Evolutionary conservation across 2,888 invertebrate genomes (phyloP).

Genomic region (Hydroisotoma schaefferi): DNA sequence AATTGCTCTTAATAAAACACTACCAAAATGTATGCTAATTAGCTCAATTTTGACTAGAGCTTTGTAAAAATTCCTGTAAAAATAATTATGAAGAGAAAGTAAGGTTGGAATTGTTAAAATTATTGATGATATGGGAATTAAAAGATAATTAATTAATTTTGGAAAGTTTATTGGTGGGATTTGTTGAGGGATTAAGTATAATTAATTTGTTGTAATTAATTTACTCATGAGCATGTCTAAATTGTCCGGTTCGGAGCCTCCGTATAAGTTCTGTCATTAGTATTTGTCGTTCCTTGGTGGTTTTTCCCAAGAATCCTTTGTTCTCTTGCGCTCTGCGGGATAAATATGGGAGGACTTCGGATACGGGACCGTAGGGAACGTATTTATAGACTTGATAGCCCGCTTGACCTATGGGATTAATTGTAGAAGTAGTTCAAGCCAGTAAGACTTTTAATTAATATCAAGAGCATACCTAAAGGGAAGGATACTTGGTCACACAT

Average conservation of each 20-base stretch:
- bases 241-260: conserved; percentile 55
- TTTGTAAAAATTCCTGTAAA: not conserved
- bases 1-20: not conserved
- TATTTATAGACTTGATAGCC: conserved; percentile 99
- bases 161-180: too few species aligned
- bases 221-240: too few species aligned
- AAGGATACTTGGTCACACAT: conserved; percentile 99
- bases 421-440: not conserved
- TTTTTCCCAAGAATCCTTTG: conserved; percentile 84
- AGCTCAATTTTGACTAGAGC: not conserved
- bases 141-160: too few species aligned
- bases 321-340: conserved; percentile 96
- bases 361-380: conserved; percentile 97
- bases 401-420: conserved; percentile 77
- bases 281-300: conserved; percentile 84
- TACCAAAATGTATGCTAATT: too few species aligned
- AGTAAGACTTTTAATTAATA: not conserved
- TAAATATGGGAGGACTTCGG: conserved; percentile 95
- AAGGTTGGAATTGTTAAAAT: too few species aligned
- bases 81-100: too few species aligned
- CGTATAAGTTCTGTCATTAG: conserved; percentile 73
- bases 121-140: too few species aligned
- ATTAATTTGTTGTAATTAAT: too few species aligned
- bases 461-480: conserved; percentile 72
- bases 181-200: too few species aligned